Conservation (phyloP, 2,797 vertebrate genomes). For the Sylvia borin region DNA sequence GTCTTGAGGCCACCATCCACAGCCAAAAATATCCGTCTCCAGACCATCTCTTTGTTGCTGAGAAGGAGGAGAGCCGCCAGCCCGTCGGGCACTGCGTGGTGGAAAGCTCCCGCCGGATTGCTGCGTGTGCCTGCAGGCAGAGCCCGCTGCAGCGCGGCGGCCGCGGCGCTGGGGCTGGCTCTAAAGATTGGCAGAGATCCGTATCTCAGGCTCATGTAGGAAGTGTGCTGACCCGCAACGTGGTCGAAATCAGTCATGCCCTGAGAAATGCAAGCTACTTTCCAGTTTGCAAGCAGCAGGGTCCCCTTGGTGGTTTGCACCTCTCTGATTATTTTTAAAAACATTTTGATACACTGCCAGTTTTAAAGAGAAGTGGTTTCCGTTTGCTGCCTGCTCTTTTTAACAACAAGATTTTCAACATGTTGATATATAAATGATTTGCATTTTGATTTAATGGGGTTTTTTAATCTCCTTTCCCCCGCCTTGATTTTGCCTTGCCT, state of each 20-base stretch:
- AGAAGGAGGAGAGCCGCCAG: neutral
- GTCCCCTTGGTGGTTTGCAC: conserved; percentile 6
- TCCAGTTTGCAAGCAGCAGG: conserved; percentile 1
- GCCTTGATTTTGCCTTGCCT: neutral
- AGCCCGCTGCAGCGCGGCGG: rapidly evolving
- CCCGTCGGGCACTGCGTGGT: rapidly evolving
- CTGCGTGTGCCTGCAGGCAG: rapidly evolving
- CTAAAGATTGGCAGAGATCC: neutral
- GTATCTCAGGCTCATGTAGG: rapidly evolving
- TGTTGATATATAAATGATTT: neutral
- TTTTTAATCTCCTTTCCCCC: neutral
- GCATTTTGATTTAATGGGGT: neutral
- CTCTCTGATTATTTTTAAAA: conserved; percentile 34
- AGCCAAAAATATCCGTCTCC: neutral
- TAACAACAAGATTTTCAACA: neutral
- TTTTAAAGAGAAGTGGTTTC: conserved; percentile 38
- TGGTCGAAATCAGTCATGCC: neutral
- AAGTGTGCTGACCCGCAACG: neutral
- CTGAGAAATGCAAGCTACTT: neutral
- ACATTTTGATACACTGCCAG: neutral
- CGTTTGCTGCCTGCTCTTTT: neutral
- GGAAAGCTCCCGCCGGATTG: rapidly evolving
- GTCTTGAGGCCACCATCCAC: neutral
- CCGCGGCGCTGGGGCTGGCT: rapidly evolving
- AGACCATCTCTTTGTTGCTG: neutral